Conservation (phyloP, 1,140 invertebrate species). For the Sycophaga agraensis region DNA sequence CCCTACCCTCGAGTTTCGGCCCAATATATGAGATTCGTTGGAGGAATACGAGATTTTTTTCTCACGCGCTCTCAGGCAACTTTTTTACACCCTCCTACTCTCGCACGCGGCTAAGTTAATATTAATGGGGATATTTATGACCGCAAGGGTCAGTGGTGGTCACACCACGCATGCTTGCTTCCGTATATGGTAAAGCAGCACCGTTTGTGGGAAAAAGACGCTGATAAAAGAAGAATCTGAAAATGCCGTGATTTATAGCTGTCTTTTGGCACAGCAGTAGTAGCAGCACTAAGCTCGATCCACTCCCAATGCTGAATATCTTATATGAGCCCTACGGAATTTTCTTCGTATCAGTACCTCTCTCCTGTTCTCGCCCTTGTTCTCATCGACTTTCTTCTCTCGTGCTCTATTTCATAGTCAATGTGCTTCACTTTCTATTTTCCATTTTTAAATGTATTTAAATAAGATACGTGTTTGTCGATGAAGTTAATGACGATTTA, state of each 20-base stretch:
- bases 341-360: neutral
- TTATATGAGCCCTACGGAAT: constrained; percentile 26
- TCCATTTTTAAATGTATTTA: neutral
- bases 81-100: constrained; percentile 43
- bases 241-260: constrained; percentile 54
- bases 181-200: constrained; percentile 20
- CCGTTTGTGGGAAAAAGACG: constrained; percentile 32
- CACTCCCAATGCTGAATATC: constrained; percentile 48
- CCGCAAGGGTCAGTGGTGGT: constrained; percentile 47
- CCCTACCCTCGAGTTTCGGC: constrained; percentile 11
- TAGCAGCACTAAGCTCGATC: neutral
- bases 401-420: too few species aligned
- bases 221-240: constrained; percentile 56
- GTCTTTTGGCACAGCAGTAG: constrained; percentile 34
- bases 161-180: constrained; percentile 32
- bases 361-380: neutral
- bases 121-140: constrained; percentile 60
- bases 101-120: constrained; percentile 53
- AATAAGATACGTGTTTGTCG: neutral
- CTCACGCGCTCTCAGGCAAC: constrained; percentile 29
- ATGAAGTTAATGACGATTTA: neutral
- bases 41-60: constrained; percentile 56
- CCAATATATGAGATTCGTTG: constrained; percentile 46
- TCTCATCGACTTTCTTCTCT: too few species aligned
- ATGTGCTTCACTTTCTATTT: neutral